A percentile compares a stretch with the other conserved stretches of the same genome.
Conservation (phyloP, 2,797 vertebrate species). For the Aplochiton taeniatus region DNA sequence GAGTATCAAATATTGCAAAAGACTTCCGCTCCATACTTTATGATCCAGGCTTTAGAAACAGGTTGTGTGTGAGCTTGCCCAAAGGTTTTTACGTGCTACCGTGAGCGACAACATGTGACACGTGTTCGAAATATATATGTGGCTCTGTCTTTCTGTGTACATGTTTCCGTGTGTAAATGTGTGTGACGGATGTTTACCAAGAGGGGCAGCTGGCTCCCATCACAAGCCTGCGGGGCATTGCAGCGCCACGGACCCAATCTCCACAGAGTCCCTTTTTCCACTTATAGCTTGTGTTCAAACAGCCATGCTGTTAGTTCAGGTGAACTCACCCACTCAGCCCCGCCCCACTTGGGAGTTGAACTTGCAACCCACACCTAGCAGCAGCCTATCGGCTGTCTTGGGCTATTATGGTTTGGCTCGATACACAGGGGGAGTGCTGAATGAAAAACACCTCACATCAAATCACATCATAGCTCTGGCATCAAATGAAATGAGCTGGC, state of each 20-base stretch:
- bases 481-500: neutral
- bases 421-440: conserved; percentile 2
- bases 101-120: neutral
- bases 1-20: conserved; percentile 62
- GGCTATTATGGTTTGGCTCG: neutral
- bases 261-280: conserved; percentile 31
- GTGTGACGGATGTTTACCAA: conserved; percentile 28
- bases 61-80: conserved; percentile 10
- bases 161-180: neutral
- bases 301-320: conserved; percentile 62
- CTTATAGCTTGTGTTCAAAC: conserved; percentile 40
- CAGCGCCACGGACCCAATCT: conserved; percentile 36
- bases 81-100: too few species aligned
- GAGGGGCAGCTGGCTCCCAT: conserved; percentile 43
- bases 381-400: too few species aligned
- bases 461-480: neutral
- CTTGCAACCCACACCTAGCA: neutral
- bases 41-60: neutral
- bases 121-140: neutral
- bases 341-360: conserved; percentile 20
- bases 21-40: conserved; percentile 42
- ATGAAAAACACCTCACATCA: conserved; percentile 21
- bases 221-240: conserved; percentile 37
- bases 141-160: conserved; percentile 16
- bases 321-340: conserved; percentile 47